Base-by-base conservation (phyloP, 2,888 invertebrate species). In the Hirtodrosophila confusa region DNA sequence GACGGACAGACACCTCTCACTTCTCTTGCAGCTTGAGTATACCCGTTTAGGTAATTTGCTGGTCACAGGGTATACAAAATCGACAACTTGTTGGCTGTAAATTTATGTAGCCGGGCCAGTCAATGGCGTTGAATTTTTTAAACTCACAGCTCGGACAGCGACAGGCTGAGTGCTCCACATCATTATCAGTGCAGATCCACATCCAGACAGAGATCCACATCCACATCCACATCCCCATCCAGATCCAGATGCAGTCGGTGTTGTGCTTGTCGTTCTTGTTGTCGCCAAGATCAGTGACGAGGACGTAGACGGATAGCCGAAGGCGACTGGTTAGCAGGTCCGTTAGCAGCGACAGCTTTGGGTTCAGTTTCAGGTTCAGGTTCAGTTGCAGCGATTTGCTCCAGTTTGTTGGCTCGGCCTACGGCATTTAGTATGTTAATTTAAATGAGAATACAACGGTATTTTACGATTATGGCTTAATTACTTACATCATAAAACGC, bases 391-490 rank as follows among this genome's bases (percentile, higher is more conserved):
- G 39, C 44, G 27, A 37, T 51, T 27, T 61, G 69, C 66, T 67
- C 73, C 62, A 73, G 49, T 76, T 75, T 54, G 73, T 51, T 35
- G 24, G 36, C 40, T 4, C 41, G 23, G 62, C 78, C 70, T 58
- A 41, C 45, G 58, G 78, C 67, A 39, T 54, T 69, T 64, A 60
- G 58, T 69, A 80, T 88, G 82, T 80, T 87, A 82, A 88, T 88
- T 87, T 75, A 79, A 87, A 85, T 85, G 79, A 78, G 76, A 82
- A 79, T 74, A 45, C 37, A 84, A 87, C 88, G 88, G 88, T 62
- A 70, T 63, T 88, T 86, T 75, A 88, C 76, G 88, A 88, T 88
- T 88, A 86, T 88, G 76, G 86, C 86, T 86, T 87, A 87, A 86
- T 86, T 87, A 77, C 79, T 72, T 69, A 82, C 77, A 78, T 69